These are phyloP conservation scores for Tautogolabrus adspersus DNA, from an alignment of 2,113 vertebrate species.

Conservation along the genomic window DNA sequence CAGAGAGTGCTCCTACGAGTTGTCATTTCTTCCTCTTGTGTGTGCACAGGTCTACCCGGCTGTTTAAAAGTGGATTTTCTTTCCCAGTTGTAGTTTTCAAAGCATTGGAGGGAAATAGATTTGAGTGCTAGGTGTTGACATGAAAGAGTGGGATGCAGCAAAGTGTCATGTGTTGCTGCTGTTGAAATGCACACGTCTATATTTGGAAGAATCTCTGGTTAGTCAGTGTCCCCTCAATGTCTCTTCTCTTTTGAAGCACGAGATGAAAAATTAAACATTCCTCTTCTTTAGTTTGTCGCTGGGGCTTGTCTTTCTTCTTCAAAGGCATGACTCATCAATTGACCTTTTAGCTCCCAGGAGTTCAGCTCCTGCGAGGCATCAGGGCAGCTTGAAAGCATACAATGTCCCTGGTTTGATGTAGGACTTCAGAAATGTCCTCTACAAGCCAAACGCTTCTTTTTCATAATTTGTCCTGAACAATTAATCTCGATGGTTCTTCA, in stretches of 20 bases:
- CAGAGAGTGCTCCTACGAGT: neutral
- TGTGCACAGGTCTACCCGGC: neutral
- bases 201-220: slow-evolving; percentile 64
- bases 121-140: slow-evolving; percentile 55
- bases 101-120: slow-evolving; percentile 32
- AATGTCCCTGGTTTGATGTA: slow-evolving; percentile 6
- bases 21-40: slow-evolving; percentile 22
- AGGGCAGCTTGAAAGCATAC: slow-evolving; percentile 44
- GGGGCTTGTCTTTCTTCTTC: slow-evolving; percentile 77
- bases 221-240: slow-evolving; percentile 36
- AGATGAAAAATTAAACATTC: slow-evolving; percentile 71
- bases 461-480: neutral
- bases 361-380: slow-evolving; percentile 57
- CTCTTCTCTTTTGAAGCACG: slow-evolving; percentile 63
- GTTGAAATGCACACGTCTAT: slow-evolving; percentile 50
- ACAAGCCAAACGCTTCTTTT: slow-evolving; percentile 1
- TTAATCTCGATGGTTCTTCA: neutral
- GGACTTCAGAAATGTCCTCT: slow-evolving; percentile 19
- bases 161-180: slow-evolving; percentile 12
- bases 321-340: slow-evolving; percentile 72
- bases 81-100: slow-evolving; percentile 15
- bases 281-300: slow-evolving; percentile 61
- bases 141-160: slow-evolving; percentile 39
- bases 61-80: slow-evolving; percentile 36
- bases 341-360: slow-evolving; percentile 70